Base-by-base conservation (phyloP, 1,140 invertebrate genomes). In the Bradynema listronoti region DNA sequence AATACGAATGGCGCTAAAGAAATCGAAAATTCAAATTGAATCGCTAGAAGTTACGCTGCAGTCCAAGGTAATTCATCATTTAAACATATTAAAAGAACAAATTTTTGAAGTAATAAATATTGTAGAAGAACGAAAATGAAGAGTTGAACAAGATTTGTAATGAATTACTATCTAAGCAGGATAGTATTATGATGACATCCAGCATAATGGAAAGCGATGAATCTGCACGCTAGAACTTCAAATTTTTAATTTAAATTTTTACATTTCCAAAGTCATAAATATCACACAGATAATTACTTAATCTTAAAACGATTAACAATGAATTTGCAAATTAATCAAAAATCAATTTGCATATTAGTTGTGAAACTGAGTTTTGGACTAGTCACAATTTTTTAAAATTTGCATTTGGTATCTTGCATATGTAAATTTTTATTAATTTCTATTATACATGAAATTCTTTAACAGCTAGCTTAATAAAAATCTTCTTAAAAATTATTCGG, bases 71-170 rank as follows among this genome's bases (percentile, higher is more conserved):
- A 4, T 47, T 47, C 22, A 7, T 7, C 9, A 47, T 29, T 47
- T 7, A 47, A 47, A 7, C 7, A n/a, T n/a, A n/a, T n/a, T n/a
- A n/a, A n/a, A n/a, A n/a, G n/a, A n/a, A 22, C 7, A 19, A 47
- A 47, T 47, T 47, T 9, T 47, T n/a, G n/a, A n/a, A n/a, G 22
- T 7, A 9, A 7, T 50, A 24, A 30, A 19, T n/a, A 9, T 50
- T 58, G 19, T 36, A 58, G 56, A 58, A 32, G n/a, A 58, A 58
- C 32, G 56, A 58, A 34, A 58, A 58, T n/a, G 58, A 52, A 3
- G 56, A 58, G 56, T 33, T 58, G 9, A 32, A 57, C 29, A 19
- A 58, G 16, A 58, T 58, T 32, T 58, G 56, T 27, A 57, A 62
- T 54, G 47, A 58, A 16, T 39, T 58, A 11, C 47, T 58, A 32